Evolutionary conservation across 2,797 vertebrate genomes (phyloP).

Genomic region (Poecilia picta): DNA sequence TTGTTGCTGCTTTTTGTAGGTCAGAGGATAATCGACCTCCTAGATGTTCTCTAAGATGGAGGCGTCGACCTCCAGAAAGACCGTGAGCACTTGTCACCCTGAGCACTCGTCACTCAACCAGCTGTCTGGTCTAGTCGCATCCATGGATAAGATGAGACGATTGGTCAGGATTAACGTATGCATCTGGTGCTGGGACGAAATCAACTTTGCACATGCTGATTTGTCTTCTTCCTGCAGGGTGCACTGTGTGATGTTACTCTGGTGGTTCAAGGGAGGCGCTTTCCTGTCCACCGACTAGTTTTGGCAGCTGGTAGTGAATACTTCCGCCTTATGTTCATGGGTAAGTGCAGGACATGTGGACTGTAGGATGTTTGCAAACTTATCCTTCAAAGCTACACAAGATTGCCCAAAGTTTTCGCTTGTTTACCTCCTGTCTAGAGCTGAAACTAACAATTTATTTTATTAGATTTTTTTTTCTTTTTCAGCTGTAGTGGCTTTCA

Average conservation of each 20-base stretch:
- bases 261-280: conserved; percentile 92
- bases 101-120: conserved; percentile 77
- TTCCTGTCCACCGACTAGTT: conserved; percentile 92
- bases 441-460: too few relatives aligned
- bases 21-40: not conserved
- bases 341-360: conserved; percentile 78
- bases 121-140: conserved; percentile 89
- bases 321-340: conserved; percentile 97
- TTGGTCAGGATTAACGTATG: conserved; percentile 78
- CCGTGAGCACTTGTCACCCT: conserved; percentile 87
- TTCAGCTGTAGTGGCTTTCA: too few relatives aligned
- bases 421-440: not conserved
- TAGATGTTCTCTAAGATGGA: conserved; percentile 81
- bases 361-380: not conserved
- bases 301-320: conserved; percentile 94
- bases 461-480: too few relatives aligned
- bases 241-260: conserved; percentile 93
- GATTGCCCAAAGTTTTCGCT: not conserved
- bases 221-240: conserved; percentile 70
- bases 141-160: conserved; percentile 93
- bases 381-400: not conserved
- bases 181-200: not conserved
- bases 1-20: not conserved
- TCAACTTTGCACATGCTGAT: not conserved
- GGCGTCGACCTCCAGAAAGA: conserved; percentile 85